These are phyloP conservation scores for Cataglyphis altisquamis DNA, from an alignment of 2,888 invertebrate genomes.

Conservation along the genomic window DNA sequence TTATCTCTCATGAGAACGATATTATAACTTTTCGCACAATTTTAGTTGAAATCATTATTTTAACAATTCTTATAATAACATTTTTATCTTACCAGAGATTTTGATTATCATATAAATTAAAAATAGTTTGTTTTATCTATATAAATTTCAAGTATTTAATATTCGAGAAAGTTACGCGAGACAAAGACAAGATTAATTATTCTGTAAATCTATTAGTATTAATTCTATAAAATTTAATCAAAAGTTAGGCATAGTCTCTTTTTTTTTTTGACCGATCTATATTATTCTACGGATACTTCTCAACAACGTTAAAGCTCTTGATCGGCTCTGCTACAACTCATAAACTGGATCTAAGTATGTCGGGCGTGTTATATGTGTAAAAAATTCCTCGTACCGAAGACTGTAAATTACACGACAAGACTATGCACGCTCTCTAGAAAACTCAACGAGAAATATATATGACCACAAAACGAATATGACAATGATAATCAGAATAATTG, in stretches of 20 bases:
- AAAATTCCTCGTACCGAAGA: conserved; percentile 50
- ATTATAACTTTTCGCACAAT: background rate
- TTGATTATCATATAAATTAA: background rate
- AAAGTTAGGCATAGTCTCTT: conserved; percentile 16
- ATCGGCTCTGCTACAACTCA: conserved; percentile 63
- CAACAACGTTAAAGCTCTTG: conserved; percentile 65
- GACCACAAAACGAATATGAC: conserved; percentile 72
- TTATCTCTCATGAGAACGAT: background rate
- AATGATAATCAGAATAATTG: conserved; percentile 68
- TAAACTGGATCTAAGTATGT: conserved; percentile 56
- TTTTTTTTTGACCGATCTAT: background rate
- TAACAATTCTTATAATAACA: background rate
- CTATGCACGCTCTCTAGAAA: conserved; percentile 70
- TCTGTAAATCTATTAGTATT: background rate
- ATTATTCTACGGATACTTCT: background rate
- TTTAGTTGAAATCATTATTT: background rate
- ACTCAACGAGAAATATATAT: conserved; percentile 62
- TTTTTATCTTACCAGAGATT: background rate
- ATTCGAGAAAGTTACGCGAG: background rate
- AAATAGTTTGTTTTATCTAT: conserved; percentile 11
- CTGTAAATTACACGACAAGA: conserved; percentile 69
- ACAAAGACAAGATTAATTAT: background rate
- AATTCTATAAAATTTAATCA: conserved; percentile 1
- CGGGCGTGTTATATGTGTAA: conserved; percentile 56
- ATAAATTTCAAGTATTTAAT: conserved; percentile 17